These are phyloP conservation scores for Lepidurus apus DNA, from an alignment of 1,140 invertebrate species.

Conservation along the genomic window DNA sequence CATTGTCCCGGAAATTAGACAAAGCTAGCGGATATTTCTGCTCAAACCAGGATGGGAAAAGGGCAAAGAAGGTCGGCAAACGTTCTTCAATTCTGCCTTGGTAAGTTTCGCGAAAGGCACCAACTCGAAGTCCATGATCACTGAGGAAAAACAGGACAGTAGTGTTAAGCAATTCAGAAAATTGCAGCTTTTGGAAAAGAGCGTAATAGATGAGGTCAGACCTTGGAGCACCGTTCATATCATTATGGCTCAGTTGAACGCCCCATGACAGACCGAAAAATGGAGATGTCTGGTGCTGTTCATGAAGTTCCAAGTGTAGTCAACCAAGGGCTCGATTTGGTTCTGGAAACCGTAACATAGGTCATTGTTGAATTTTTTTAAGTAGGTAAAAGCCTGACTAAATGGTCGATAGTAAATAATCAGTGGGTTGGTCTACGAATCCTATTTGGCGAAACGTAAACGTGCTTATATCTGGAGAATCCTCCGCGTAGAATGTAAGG, in stretches of 20 bases:
- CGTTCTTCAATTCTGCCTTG: constrained; percentile 53
- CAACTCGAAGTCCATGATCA: constrained; percentile 47
- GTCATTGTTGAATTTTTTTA: not conserved
- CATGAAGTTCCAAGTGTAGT: not conserved
- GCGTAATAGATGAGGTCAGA: not conserved
- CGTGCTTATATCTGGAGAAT: constrained; percentile 43
- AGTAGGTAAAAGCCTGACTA: not conserved
- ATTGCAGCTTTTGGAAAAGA: not conserved
- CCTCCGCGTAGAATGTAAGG: constrained; percentile 44
- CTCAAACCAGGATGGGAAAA: constrained; percentile 47
- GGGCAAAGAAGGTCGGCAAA: constrained; percentile 51
- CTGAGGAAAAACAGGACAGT: not conserved
- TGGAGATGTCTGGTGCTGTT: not conserved
- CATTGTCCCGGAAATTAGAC: constrained; percentile 54
- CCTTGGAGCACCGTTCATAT: not conserved
- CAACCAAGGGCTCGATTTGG: not conserved
- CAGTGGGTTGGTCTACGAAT: constrained; percentile 32
- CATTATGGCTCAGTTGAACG: not conserved
- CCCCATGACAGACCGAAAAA: not conserved
- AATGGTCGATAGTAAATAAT: not conserved
- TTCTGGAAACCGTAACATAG: not conserved
- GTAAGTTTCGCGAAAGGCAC: constrained; percentile 47
- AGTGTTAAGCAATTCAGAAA: not conserved
- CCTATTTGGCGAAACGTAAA: constrained; percentile 46
- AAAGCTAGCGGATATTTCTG: constrained; percentile 43